Base-by-base conservation (phyloP, 2,113 vertebrate species). In the Leucopsar rothschildi region DNA sequence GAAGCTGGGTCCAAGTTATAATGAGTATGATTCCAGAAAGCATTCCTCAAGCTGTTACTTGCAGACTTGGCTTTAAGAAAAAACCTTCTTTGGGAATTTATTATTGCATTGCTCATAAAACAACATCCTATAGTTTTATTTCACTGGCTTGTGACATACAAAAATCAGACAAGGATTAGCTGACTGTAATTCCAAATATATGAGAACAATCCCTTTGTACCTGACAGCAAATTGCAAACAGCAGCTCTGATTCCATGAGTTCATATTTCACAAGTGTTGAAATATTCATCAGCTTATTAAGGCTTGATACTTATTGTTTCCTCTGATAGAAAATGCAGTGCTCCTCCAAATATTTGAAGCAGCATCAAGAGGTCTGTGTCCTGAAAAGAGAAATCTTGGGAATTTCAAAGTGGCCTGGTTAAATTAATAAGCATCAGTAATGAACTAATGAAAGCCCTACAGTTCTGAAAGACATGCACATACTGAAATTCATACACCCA, bases 161-260 rank as follows among this genome's bases (percentile, higher is more conserved):
- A 86, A 88, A 88, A 82, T 91, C 92, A 92, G 75, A 82, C 68
- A 68, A 90, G 71, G 78, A 94, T 94, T 95, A 92, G 59, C 68
- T 92, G 92, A 42, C 44, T 72, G 37, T 95, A 86, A 93, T 73
- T 65, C 91, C 78, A 90, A 96, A 93, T 63, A 72, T 86, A 94
- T 93, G 90, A 93, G 84, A 95, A 86, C 86, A 95, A 95, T 95
- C 78, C 70, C 92, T 96, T 95, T 92, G 75, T 87, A 92, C 81
- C 85, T 82, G 78, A 90, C 75, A 93, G 91, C 86, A 93, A 93
- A 95, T 86, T 86, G 88, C 92, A 92, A 95, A 84, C 80, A 69
- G 86, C 64, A 91, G 52, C 83, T 72, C 66, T 6, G 1, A 91
- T 76, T 83, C 75, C 45, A 4, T 40, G 82, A 83, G 63, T 90